Evolutionary conservation across 2,888 invertebrate species (phyloP), one percentile per base, ranked within the genome.

Genomic region (Empis stercorea): DNA sequence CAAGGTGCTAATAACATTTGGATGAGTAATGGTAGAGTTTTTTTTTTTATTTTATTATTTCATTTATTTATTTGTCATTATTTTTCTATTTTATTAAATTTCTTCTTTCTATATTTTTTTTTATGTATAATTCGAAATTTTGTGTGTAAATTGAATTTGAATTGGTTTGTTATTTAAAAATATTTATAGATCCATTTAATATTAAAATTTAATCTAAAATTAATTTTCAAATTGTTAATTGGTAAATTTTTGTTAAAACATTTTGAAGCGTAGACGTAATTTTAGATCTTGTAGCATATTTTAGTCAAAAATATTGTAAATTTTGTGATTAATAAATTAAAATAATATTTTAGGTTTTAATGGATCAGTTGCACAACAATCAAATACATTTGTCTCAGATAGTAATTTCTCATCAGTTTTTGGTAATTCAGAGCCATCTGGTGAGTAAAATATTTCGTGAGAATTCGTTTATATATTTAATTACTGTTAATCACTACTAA

Each of bases 341-440:
- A 47, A 40, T 37, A 48, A 44, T 47, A 48, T 54, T 57, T 59
- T 48, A 73, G 74, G 71, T 62, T 72, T 69, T 60, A 68, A 68
- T 62, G 68, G 68, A 56, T 58, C 70, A 52, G 57, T 62, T 61
- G 57, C 60, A 55, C 59, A 63, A 51, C 62, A 65, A 51, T 71
- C 71, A 66, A 75, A 72, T 68, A 73, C 78, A 60, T 87, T 87
- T 74, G 86, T 88, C 65, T 81, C 86, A 64, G 89, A 89, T 69
- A 86, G 84, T 72, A 84, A 81, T 74, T 89, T 89, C 74, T 81
- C 84, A 63, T 84, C 87, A 61, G 88, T 88, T 59, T 91, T 91
- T 73, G 88, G 87, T 70, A 80, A 77, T 71, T 72, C 77, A 62
- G 83, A 83, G 66, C 71, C 76, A 57, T 68, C 76, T 71, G 78